Conservation (phyloP, 2,113 vertebrate genomes). For the Leucopsar rothschildi region DNA sequence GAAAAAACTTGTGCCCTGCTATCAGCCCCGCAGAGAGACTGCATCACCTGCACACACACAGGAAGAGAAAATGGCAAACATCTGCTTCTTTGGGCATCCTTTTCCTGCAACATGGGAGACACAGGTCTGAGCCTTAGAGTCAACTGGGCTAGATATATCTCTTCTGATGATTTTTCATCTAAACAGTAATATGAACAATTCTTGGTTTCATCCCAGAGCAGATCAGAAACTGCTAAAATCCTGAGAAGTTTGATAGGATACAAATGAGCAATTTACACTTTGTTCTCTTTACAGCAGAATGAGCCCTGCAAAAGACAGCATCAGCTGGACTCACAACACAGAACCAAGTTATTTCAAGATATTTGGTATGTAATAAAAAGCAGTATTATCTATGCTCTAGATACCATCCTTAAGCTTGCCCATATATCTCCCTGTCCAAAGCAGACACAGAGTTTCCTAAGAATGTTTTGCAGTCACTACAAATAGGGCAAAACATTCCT, state of each 20-base stretch:
- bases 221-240: not conserved
- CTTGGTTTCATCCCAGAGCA: not conserved
- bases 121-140: not conserved
- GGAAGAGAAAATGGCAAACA: not conserved
- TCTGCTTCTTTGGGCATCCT: not conserved
- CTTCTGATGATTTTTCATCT: not conserved
- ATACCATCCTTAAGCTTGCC: not conserved
- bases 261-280: not conserved
- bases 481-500: not conserved
- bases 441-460: not conserved
- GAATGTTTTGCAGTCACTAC: not conserved
- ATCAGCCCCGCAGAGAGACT: not conserved
- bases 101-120: not conserved
- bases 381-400: not conserved
- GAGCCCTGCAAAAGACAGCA: not conserved
- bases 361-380: not conserved
- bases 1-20: not conserved
- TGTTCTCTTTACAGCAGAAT: not conserved
- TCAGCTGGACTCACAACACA: not conserved
- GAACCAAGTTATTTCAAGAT: not conserved
- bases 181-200: not conserved
- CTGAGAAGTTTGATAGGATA: not conserved
- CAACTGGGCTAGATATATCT: not conserved
- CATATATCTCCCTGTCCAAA: not conserved
- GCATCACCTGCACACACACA: not conserved